Percentiles rank a stretch among this genome's conserved stretches.
These are phyloP conservation scores for Psophia crepitans DNA, from an alignment of 2,113 vertebrate species.

Conservation along the genomic window DNA sequence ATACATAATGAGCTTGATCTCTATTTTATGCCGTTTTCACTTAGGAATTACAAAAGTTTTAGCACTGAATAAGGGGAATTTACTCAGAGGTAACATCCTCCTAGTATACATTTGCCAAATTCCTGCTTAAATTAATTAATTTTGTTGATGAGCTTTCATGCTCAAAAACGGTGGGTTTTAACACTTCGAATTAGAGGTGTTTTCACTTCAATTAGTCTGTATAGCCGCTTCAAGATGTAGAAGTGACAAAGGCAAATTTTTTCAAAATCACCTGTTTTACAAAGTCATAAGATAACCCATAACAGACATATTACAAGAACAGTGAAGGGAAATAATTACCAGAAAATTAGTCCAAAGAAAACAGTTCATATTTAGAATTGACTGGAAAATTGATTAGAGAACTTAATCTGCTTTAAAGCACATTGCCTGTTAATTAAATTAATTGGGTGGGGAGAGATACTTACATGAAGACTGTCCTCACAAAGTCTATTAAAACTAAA, in stretches of 20 bases:
- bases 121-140: not conserved
- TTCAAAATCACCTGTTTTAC: not conserved
- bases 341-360: not conserved
- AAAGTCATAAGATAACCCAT: not conserved
- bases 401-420: not conserved
- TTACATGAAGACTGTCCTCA: not conserved
- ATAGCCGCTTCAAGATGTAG: not conserved
- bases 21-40: not conserved
- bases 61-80: not conserved
- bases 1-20: not conserved
- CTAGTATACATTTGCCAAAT: not conserved
- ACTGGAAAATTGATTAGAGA: not conserved
- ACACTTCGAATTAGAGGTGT: not conserved
- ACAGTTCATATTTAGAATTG: not conserved
- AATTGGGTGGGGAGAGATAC: rapidly evolving
- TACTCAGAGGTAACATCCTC: not conserved
- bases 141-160: not conserved
- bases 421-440: not conserved
- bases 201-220: not conserved
- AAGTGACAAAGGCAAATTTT: not conserved
- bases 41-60: not conserved
- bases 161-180: not conserved
- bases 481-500: not conserved
- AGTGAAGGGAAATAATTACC: not conserved
- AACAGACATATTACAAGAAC: not conserved